phyloP scores from a whole-genome alignment of 2,888 invertebrate genomes.

The Leptinotarsa haldemani region DNA sequence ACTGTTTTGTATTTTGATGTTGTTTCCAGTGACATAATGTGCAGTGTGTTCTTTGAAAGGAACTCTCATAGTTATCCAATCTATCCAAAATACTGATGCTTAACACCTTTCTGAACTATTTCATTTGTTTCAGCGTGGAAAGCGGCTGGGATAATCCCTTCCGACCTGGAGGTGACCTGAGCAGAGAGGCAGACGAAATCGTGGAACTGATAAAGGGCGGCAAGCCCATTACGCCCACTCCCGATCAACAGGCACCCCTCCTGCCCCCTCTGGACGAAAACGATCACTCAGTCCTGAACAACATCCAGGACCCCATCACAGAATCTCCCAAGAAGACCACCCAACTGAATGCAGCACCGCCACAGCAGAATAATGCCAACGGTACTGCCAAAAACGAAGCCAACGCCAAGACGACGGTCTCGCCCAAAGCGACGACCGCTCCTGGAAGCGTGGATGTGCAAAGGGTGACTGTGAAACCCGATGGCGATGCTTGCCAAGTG shows the following conservation, averaged over 20 bases:
- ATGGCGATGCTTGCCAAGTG: constrained; percentile 78
- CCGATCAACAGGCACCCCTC: constrained; percentile 70
- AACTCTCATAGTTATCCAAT: neutral
- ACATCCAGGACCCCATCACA: constrained; percentile 52
- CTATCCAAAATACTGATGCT: neutral
- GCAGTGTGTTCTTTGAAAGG: neutral
- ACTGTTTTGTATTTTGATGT: no score
- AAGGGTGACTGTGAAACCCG: constrained; percentile 77
- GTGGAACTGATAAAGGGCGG: constrained; percentile 94
- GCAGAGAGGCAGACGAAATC: constrained; percentile 95
- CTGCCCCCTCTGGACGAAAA: constrained; percentile 68
- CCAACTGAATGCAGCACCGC: constrained; percentile 63
- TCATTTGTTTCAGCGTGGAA: constrained; percentile 79
- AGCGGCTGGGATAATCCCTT: constrained; percentile 98
- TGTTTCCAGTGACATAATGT: no score
- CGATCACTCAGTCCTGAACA: constrained; percentile 51
- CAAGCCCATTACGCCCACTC: constrained; percentile 84
- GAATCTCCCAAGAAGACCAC: constrained; percentile 55
- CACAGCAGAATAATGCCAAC: constrained; percentile 56
- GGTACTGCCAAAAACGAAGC: constrained; percentile 58
- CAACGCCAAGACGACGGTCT: constrained; percentile 61
- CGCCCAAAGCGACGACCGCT: constrained; percentile 56
- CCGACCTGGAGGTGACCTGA: constrained; percentile 94
- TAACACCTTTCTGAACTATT: neutral
- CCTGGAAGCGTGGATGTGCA: constrained; percentile 76